Evolutionary conservation across 2,797 vertebrate genomes (phyloP).

Genomic region (Leptoclinus maculatus): DNA sequence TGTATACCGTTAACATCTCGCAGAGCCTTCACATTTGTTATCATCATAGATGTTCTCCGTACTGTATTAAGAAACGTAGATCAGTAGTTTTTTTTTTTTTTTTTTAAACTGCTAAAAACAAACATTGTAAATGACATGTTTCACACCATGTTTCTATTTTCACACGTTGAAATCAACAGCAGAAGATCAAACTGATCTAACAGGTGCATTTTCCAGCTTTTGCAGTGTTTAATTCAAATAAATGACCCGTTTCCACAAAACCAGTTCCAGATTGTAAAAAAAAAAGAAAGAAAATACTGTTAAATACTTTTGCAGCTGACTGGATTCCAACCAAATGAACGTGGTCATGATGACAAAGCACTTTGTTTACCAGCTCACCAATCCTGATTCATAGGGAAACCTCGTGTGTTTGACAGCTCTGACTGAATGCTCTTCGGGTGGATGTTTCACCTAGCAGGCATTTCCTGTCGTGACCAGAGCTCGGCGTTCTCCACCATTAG

Average conservation of each 20-base stretch:
- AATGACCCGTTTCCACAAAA: conserved; percentile 13
- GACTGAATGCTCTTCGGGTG: conserved; percentile 55
- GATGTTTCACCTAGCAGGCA: conserved; percentile 77
- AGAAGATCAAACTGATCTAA: conserved; percentile 35
- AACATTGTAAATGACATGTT: conserved; percentile 46
- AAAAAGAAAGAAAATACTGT: neutral
- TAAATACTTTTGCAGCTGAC: conserved; percentile 1
- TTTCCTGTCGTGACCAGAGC: conserved; percentile 80
- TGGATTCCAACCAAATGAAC: conserved; percentile 9
- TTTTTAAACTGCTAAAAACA: conserved; percentile 23
- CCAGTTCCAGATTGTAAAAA: neutral
- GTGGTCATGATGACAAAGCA: conserved; percentile 35
- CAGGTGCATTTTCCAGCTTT: conserved; percentile 14
- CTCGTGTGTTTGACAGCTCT: conserved; percentile 53
- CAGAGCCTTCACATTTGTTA: conserved; percentile 10
- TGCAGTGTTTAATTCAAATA: conserved; percentile 18
- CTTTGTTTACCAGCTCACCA: conserved; percentile 25
- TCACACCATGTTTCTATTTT: conserved; percentile 54
- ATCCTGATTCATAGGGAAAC: conserved; percentile 29
- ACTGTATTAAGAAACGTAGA: conserved; percentile 13
- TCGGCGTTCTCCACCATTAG: conserved; percentile 70
- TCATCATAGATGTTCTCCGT: neutral
- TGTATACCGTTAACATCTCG: conserved; percentile 3
- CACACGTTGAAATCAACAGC: conserved; percentile 41
- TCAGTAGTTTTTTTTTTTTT: neutral